Percentiles rank a stretch among this genome's conserved stretches.
These are phyloP conservation scores for Silurus meridionalis DNA, from an alignment of 2,113 vertebrate genomes.

Conservation along the genomic window DNA sequence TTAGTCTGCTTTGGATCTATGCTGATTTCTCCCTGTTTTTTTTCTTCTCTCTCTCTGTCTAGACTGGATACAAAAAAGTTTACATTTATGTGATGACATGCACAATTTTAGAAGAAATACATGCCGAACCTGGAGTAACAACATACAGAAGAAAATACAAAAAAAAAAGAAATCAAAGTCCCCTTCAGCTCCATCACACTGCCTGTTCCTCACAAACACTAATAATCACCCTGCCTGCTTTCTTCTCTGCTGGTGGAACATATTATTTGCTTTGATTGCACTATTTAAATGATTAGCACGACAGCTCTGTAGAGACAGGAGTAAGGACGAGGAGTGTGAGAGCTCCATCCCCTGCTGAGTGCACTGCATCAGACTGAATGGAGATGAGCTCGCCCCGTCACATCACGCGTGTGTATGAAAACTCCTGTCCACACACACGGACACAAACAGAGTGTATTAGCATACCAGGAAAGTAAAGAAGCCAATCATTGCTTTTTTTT, in stretches of 20 bases:
- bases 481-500: slow-evolving; percentile 17
- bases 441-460: slow-evolving; percentile 7
- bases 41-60: slow-evolving; percentile 17
- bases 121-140: slow-evolving; percentile 65
- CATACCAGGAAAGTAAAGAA: slow-evolving; percentile 25
- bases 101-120: slow-evolving; percentile 61
- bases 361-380: slow-evolving; percentile 53
- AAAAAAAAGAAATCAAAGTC: slow-evolving; percentile 74
- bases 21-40: slow-evolving; percentile 29
- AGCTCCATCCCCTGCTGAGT: slow-evolving; percentile 59
- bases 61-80: slow-evolving; percentile 49
- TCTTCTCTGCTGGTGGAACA: slow-evolving; percentile 73
- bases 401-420: slow-evolving; percentile 68
- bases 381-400: slow-evolving; percentile 69
- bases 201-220: slow-evolving; percentile 73
- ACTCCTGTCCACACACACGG: slow-evolving; percentile 44
- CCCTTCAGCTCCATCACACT: slow-evolving; percentile 72
- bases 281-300: slow-evolving; percentile 80
- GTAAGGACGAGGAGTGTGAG: slow-evolving; percentile 43
- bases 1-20: slow-evolving; percentile 47
- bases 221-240: slow-evolving; percentile 74
- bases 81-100: slow-evolving; percentile 61
- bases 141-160: slow-evolving; percentile 57
- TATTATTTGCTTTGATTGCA: slow-evolving; percentile 76
- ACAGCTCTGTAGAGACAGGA: slow-evolving; percentile 68